These are phyloP conservation scores for Temnopleurus reevesii DNA, from an alignment of 53 echinoderm and acorn worm genomes.

Conservation along the genomic window DNA sequence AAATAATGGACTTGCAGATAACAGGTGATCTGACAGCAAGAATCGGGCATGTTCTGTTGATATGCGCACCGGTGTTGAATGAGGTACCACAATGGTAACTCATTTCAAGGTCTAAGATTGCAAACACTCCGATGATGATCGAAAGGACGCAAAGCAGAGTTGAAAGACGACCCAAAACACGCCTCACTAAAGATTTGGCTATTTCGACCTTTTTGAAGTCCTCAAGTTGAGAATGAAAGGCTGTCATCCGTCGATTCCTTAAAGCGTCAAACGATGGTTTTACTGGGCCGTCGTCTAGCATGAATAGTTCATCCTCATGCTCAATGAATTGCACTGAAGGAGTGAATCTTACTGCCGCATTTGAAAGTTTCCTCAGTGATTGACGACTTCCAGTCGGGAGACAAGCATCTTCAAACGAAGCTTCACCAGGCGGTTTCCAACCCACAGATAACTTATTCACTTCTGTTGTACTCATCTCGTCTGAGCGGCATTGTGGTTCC, in stretches of 20 bases:
- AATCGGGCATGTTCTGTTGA: neutral
- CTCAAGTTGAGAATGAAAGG: neutral
- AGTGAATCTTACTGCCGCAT: neutral
- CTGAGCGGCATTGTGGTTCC: neutral
- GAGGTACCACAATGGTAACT: constrained; percentile 33
- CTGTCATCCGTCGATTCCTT: neutral
- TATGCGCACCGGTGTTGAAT: neutral
- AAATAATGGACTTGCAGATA: neutral
- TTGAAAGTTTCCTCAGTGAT: neutral
- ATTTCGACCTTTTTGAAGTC: constrained; percentile 14
- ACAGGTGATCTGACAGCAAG: neutral
- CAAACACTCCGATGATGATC: neutral
- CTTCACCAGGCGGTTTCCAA: neutral
- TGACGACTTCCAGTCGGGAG: neutral
- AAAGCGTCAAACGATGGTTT: neutral
- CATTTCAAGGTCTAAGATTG: constrained; percentile 13
- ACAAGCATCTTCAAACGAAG: neutral
- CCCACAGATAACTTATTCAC: neutral
- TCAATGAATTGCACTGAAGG: neutral
- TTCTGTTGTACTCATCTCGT: neutral
- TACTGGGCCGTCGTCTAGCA: neutral
- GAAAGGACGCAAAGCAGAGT: constrained; percentile 1
- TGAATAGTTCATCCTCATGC: neutral
- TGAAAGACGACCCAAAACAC: constrained; percentile 2
- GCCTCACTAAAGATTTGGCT: neutral